Base-by-base conservation (phyloP, 2,888 invertebrate species). In the Camponotus fellah region DNA sequence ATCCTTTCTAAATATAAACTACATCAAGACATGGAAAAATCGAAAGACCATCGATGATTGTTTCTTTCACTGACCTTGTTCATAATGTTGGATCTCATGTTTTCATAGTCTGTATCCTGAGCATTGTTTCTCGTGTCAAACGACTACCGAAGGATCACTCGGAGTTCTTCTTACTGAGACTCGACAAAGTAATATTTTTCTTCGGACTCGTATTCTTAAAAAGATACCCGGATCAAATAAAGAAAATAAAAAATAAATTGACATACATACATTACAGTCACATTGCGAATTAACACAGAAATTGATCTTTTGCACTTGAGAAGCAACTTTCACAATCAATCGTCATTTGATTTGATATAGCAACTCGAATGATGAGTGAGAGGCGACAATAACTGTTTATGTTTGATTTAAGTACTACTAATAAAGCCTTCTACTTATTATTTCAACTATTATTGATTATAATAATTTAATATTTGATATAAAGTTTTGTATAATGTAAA, bases 121-220 rank as follows among this genome's bases (percentile, higher is more conserved):
- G 26, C 65, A 64, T 56, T 65, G 69, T 81, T 14, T 82, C 82
- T 77, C 77, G 74, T 17, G 72, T 66, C 40, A 46, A 34, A 17
- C n/a, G 74, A 60, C 53, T 74, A 12, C 74, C 72, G n/a, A 86
- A 82, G 14, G 87, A 62, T 83, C 62, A 89, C n/a, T 26, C 75
- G 53, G 87, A 68, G 10, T 85, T 65, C 37, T 65, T 86, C n/a
- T 74, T 89, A 3, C 72, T 82, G 49, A 86, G 62, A 21, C 76
- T 64, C n/a, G 90, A 90, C 90, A 90, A 90, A 2, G 26, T 80
- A 8, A 10, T 14, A 53, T 49, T 34, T n/a, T 46, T 12, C 5
- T 75, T 65, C 37, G 21, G 3, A 49, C n/a, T 49, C 17, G 49
- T 2, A 2, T 8, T 53, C 32, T 26, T n/a, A 49, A 37, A 46